Evolutionary conservation across 2,113 vertebrate genomes (phyloP), one percentile per base, ranked within the genome.

Genomic region (Limnothrissa miodon): DNA sequence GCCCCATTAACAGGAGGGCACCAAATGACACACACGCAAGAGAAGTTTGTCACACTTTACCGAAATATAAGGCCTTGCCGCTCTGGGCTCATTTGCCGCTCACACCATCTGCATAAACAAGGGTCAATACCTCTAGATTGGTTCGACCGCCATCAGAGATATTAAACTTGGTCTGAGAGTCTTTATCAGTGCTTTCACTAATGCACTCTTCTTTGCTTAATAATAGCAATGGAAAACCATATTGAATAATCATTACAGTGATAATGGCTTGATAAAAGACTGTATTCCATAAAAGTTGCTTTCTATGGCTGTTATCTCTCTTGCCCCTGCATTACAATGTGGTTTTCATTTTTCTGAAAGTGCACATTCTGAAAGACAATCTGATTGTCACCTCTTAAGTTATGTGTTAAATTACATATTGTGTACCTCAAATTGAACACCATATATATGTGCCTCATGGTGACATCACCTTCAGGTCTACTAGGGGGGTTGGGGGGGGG

Each of bases 1-100:
- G 78, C 62, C 79, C 80, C 42, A 89, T 91, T 91, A 89, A 48
- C 79, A 70, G 13, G 4, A 45, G 19, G 21, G 80, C 88, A 89
- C 78, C 83, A 83, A 84, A 84, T 78, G 62, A 53, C 83, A 81
- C 88, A 84, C 39, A 39, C 11, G 19, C 3, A 33, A 74, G 66
- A 33, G 66, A 36, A 74, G 25, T 33, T 74, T 74, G 10, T 74
- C 66, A 74, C 10, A 29, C 62, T 74, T 36, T 36, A 33, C 29
- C 29, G 66, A 74, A 74, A 74, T 74, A 74, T 36, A 13, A 33
- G 9, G 66, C 11, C 10, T 74, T 11, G 13, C 66, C 11, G 6
- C 13, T 15, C 11, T 36, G 66, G 29, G 33, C 0, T 5, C 11
- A 74, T 36, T 13, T 36, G 33, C 33, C 36, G 66, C 25, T 74